Evolutionary conservation across 2,113 vertebrate species (phyloP).

Genomic region (Collichthys lucidus): DNA sequence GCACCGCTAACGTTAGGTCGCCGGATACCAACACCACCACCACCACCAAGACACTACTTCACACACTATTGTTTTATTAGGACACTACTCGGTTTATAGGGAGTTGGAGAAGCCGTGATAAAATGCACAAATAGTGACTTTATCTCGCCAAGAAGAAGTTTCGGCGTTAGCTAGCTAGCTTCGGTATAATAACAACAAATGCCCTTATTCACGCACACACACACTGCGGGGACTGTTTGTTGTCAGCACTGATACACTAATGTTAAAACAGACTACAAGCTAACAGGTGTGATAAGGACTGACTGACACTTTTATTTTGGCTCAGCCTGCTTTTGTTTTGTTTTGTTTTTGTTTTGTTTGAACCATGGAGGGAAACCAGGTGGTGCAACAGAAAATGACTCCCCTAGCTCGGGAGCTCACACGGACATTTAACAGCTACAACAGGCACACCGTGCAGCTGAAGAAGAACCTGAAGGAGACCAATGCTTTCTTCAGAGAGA

Average conservation of each 20-base stretch:
- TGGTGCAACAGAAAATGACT: conserved; percentile 76
- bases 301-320: too few species aligned
- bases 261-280: background rate
- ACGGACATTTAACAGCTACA: conserved; percentile 88
- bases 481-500: conserved; percentile 91
- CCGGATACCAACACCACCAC: background rate
- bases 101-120: background rate
- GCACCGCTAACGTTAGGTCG: conserved; percentile 48
- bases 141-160: background rate
- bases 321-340: background rate
- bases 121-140: conserved; percentile 7
- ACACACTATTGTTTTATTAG: background rate
- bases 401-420: conserved; percentile 87
- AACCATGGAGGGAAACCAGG: conserved; percentile 79
- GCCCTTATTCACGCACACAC: background rate
- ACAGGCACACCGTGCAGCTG: conserved; percentile 88
- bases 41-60: background rate
- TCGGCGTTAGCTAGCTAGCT: conserved; percentile 36
- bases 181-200: background rate
- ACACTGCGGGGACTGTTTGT: conserved; percentile 2
- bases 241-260: conserved; percentile 17
- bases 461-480: conserved; percentile 94
- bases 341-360: too few species aligned
- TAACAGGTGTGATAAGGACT: background rate
- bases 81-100: background rate